Conservation (phyloP, 2,113 vertebrate species). For the Hyla sarda region DNA sequence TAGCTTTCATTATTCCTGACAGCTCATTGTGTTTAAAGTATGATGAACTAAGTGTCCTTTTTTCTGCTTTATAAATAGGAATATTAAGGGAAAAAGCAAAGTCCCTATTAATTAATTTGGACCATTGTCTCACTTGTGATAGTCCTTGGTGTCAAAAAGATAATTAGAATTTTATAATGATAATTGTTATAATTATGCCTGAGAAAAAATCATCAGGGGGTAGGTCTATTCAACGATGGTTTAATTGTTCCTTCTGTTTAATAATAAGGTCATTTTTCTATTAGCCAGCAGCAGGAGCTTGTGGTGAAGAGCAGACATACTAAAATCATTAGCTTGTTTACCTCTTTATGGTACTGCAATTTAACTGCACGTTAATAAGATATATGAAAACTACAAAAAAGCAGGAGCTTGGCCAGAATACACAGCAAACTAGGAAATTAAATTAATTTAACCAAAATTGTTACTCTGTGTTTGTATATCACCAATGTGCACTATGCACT, state of each 20-base stretch:
- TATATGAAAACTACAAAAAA: slow-evolving; percentile 37
- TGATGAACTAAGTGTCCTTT: slow-evolving; percentile 66
- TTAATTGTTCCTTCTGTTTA: slow-evolving; percentile 83
- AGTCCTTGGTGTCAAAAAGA: slow-evolving; percentile 81
- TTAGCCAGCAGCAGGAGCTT: slow-evolving; percentile 73
- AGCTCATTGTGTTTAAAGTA: slow-evolving; percentile 47
- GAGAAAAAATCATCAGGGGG: slow-evolving; percentile 83
- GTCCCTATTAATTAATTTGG: slow-evolving; percentile 79
- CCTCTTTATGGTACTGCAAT: slow-evolving; percentile 62
- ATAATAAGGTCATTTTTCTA: slow-evolving; percentile 83
- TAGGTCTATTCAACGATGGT: slow-evolving; percentile 80
- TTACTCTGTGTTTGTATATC: not conserved
- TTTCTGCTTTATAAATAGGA: slow-evolving; percentile 64
- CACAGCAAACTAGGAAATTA: slow-evolving; percentile 16
- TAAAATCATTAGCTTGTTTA: slow-evolving; percentile 65
- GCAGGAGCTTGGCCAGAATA: slow-evolving; percentile 3
- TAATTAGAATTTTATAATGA: slow-evolving; percentile 85
- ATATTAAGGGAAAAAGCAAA: slow-evolving; percentile 71
- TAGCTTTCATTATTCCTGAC: slow-evolving; percentile 34
- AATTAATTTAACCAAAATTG: not conserved
- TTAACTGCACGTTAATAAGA: slow-evolving; percentile 50
- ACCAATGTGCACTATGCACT: not conserved
- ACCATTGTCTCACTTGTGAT: slow-evolving; percentile 76
- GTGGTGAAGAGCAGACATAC: slow-evolving; percentile 63
- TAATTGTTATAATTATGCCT: slow-evolving; percentile 86